Base-by-base conservation (phyloP, 2,113 vertebrate genomes). In the Bagarius yarrelli region DNA sequence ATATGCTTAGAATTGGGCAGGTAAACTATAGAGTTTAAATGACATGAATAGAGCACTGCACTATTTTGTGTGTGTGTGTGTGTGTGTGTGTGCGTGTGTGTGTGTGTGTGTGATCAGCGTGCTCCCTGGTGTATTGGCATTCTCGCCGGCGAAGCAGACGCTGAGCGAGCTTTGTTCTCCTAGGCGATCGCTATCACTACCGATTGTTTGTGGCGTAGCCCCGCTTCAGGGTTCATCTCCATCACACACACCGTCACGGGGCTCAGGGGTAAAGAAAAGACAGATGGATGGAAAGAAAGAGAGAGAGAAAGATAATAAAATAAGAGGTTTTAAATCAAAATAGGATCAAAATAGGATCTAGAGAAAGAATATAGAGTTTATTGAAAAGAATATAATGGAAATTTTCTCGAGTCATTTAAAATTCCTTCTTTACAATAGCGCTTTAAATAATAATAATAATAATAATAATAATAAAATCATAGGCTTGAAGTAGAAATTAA, bases 91-190 rank as follows among this genome's bases (percentile, higher is more conserved):
- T n/a, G 52, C 47, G 25, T 34, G 25, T 4, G 55, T 67, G 21
- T 34, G 53, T 47, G 82, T 34, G 66, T 71, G 76, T 81, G 81
- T 79, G 25, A 21, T 40, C 72, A 77, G 40, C 27, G 27, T 53
- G n/a, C 72, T 84, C 79, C 79, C 73, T 50, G 50, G 55, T 82
- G 81, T 81, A 83, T 85, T 83, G 76, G 78, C 82, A 82, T 85
- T 80, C 78, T 76, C 57, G n/a, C 44, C 34, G 60, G 63, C 59
- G 83, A 78, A 66, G 27, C 73, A 71, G 67, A 70, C n/a, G 60
- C 21, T 61, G 52, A 44, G 14, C 70, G 25, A n/a, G 34, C 73
- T 82, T 87, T 83, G 70, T 83, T 85, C 75, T 85, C 79, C 3
- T 13, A 73, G 53, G 32, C 55, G 66, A 86, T 84, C 53, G 25